phyloP scores from a whole-genome alignment of 2,888 invertebrate genomes.

The Pediacus dermestoides region DNA sequence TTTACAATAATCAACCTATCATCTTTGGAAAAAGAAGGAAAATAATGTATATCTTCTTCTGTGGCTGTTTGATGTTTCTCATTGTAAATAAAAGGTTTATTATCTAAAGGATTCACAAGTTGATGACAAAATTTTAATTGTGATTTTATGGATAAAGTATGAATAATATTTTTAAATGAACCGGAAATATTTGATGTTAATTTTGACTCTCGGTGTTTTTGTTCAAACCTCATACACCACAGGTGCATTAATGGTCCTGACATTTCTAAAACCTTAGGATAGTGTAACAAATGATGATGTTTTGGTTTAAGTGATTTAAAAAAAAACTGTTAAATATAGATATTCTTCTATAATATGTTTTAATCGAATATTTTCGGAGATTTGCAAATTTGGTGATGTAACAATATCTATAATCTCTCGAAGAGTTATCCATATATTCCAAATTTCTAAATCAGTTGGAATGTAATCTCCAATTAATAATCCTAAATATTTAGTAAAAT shows the following conservation, averaged over 20 bases:
- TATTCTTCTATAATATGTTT: constrained; percentile 12
- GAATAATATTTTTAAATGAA: constrained; percentile 5
- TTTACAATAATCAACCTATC: not conserved
- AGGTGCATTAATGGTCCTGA: constrained; percentile 11
- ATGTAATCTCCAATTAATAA: constrained; percentile 21
- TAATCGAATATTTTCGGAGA: constrained; percentile 6
- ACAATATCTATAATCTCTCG: constrained; percentile 11
- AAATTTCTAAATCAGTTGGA: constrained; percentile 16
- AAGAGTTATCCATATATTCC: constrained; percentile 16
- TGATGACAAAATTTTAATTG: constrained; percentile 4
- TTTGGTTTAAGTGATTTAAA: constrained; percentile 16
- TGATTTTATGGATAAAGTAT: constrained; percentile 3
- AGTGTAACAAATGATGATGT: constrained; percentile 18
- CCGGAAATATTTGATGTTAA: constrained; percentile 13
- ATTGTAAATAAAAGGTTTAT: not conserved
- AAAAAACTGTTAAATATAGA: constrained; percentile 7
- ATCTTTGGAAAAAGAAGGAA: not conserved
- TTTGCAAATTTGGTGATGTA: not conserved
- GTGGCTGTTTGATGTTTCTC: too few relatives aligned
- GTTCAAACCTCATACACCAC: constrained; percentile 14
- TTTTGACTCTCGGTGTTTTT: constrained; percentile 15
- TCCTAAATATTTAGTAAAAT: constrained; percentile 13
- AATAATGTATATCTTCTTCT: not conserved
- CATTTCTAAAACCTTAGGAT: constrained; percentile 15
- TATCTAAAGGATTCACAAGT: not conserved